phyloP scores from a whole-genome alignment of 2,113 vertebrate species.

The Crotalus viridis region DNA sequence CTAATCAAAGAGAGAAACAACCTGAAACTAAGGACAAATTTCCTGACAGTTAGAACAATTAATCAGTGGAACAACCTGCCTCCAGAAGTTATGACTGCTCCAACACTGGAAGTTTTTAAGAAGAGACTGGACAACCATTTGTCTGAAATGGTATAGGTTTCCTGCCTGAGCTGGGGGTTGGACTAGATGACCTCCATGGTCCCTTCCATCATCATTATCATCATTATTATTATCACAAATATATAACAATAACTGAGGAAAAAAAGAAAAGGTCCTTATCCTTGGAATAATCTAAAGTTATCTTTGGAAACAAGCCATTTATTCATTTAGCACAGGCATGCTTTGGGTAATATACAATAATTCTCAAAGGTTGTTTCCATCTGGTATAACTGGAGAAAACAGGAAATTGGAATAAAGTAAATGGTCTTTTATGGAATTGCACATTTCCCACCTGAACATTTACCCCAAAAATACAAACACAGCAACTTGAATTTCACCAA shows the following conservation, averaged over 20 bases:
- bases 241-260: background rate
- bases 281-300: background rate
- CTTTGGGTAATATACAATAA: background rate
- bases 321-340: background rate
- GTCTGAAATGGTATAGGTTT: no score
- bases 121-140: no score
- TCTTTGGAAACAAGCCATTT: background rate
- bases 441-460: background rate
- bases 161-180: no score
- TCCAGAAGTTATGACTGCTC: no score
- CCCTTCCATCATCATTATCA: no score
- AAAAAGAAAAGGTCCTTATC: background rate
- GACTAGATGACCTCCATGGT: no score
- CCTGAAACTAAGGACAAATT: no score
- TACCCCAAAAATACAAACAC: slow-evolving; percentile 1
- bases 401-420: background rate
- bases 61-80: no score
- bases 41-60: no score
- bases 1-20: no score
- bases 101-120: no score
- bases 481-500: slow-evolving; percentile 20
- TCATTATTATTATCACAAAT: background rate
- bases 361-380: background rate
- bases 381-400: background rate
- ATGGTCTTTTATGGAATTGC: background rate